These are phyloP conservation scores for Epistrophella euchroma DNA, from an alignment of 2,888 invertebrate genomes.

Conservation along the genomic window DNA sequence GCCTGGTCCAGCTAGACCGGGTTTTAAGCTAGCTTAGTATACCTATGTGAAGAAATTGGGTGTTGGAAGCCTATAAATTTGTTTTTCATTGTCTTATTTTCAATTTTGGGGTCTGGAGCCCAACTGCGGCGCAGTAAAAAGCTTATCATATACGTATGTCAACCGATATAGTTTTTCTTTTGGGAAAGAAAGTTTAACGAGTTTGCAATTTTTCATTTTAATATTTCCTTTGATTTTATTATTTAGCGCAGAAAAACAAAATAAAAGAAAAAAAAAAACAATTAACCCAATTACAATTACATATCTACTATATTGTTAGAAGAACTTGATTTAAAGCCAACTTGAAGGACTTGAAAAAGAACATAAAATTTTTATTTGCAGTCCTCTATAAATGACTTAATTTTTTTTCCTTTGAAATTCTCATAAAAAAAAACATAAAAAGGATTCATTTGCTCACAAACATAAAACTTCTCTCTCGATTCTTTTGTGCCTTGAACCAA, in stretches of 20 bases:
- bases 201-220: neutral
- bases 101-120: too few species aligned
- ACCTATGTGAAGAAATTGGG: too few species aligned
- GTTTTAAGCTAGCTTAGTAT: too few species aligned
- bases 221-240: neutral
- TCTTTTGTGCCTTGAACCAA: slow-evolving; percentile 10
- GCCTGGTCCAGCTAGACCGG: too few species aligned
- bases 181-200: neutral
- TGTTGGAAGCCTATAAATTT: too few species aligned
- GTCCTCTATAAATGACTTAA: slow-evolving; percentile 1
- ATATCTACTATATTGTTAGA: too few species aligned
- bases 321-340: neutral
- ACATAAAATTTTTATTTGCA: slow-evolving; percentile 9
- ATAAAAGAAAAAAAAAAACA: neutral
- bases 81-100: too few species aligned
- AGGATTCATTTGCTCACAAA: neutral
- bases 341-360: neutral
- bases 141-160: too few species aligned
- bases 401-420: slow-evolving; percentile 8
- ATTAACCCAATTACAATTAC: neutral
- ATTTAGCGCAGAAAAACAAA: neutral
- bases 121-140: too few species aligned
- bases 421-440: slow-evolving; percentile 8
- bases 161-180: too few species aligned
- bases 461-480: slow-evolving; percentile 4